Base-by-base conservation (phyloP, 2,113 vertebrate species). In the Aix galericulata region DNA sequence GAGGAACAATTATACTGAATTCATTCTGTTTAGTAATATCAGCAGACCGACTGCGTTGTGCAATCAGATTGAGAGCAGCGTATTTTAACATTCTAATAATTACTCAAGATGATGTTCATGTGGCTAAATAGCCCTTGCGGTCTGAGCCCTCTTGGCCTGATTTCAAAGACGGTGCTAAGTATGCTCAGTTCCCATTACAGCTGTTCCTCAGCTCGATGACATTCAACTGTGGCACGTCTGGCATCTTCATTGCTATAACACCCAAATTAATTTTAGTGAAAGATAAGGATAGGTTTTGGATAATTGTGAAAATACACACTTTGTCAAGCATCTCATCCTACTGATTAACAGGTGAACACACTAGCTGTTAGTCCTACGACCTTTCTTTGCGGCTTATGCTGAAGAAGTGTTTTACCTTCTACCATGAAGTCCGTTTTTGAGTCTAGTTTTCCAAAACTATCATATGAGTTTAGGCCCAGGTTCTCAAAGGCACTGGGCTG, bases 41-140 rank as follows among this genome's bases (percentile, higher is more conserved):
- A 91, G 66, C 46, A 77, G 38, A 63, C 15, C 64, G 53, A 52
- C 66, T 82, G 58, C 42, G 55, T 75, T 25, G 20, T n/a, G 31
- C 46, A 55, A 20, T 55, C 69, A 52, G 88, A 62, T 1, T 31
- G 80, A 74, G 60, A 91, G 25, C 2, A 29, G 27, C 5, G 15
- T 38, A 71, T 95, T 89, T 78, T 46, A 84, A 34, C 20, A 1
- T 81, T 80, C 88, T 67, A 83, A 25, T 78, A 86, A 72, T 75
- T 68, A 21, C 20, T 84, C 52, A 56, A 75, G 48, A 18, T 59
- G 56, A 23, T 56, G 17, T 42, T 89, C 17, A 1, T 18, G 56
- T 58, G 73, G 31, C 27, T 95, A 58, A 38, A 16, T 67, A 44
- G 56, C 32, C 17, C 66, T 64, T 10, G 2, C 8, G 72, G 50